Conservation (phyloP, 2,797 vertebrate genomes). For the Anguilla pacifica region DNA sequence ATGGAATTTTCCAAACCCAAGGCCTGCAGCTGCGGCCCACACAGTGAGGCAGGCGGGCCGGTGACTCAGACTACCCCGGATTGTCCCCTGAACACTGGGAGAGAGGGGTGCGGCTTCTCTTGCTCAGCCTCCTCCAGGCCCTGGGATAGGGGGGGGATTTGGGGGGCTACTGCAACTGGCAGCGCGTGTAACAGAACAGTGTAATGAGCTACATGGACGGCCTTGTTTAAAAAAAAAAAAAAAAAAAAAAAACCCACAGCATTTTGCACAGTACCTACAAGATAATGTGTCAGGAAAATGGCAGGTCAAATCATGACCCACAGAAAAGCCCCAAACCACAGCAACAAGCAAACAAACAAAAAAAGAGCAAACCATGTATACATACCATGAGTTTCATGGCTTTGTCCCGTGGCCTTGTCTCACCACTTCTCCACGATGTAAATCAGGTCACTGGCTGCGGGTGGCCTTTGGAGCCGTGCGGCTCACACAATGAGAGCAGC, state of each 20-base stretch:
- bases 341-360: not conserved
- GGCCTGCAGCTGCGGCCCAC: slow-evolving; percentile 16
- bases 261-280: not conserved
- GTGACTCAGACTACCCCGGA: slow-evolving; percentile 25
- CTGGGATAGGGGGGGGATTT: not conserved
- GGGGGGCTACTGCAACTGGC: not conserved
- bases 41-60: slow-evolving; percentile 18
- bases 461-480: not conserved
- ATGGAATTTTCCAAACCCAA: slow-evolving; percentile 24
- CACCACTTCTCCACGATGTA: not conserved
- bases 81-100: slow-evolving; percentile 4
- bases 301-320: not conserved
- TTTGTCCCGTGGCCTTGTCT: not conserved
- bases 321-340: not conserved
- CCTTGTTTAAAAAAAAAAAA: not conserved
- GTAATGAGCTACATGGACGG: not conserved
- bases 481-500: not conserved
- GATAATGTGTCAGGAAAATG: slow-evolving; percentile 1
- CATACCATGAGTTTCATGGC: not conserved
- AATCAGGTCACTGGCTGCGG: not conserved
- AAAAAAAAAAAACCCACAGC: not conserved
- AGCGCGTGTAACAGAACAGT: not conserved
- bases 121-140: not conserved
- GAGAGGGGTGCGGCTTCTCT: slow-evolving; percentile 1
- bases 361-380: not conserved